Conservation (phyloP, 2,888 invertebrate genomes). For the Caenorhabditis japonica region DNA sequence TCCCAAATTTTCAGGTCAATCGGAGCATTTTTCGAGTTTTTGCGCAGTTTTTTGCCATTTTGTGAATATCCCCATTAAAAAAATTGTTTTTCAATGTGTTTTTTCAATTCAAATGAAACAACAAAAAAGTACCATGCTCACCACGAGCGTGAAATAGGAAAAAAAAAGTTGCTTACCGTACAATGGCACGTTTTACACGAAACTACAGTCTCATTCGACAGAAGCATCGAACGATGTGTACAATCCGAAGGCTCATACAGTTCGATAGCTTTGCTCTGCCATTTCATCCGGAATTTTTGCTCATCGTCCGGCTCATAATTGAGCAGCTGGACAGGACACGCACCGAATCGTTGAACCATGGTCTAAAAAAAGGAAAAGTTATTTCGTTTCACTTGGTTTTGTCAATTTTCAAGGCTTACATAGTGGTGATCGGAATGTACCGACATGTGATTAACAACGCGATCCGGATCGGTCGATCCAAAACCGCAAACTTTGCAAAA, state of each 20-base stretch:
- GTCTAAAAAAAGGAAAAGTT: constrained; percentile 5
- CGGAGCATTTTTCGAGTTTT: too few relatives aligned
- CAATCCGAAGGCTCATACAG: constrained; percentile 44
- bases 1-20: too few relatives aligned
- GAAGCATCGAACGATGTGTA: constrained; percentile 44
- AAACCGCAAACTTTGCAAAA: constrained; percentile 53
- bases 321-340: constrained; percentile 16
- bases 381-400: not conserved
- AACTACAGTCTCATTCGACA: constrained; percentile 24
- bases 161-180: constrained; percentile 13
- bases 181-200: constrained; percentile 52
- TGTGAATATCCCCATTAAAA: too few relatives aligned
- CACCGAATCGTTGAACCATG: constrained; percentile 18
- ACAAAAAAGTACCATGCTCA: too few relatives aligned
- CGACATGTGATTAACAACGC: constrained; percentile 6
- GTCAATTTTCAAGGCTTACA: not conserved
- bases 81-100: too few relatives aligned
- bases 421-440: not conserved
- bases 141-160: too few relatives aligned
- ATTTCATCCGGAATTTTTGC: not conserved
- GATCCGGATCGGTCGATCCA: constrained; percentile 21
- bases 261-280: not conserved
- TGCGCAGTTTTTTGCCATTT: too few relatives aligned
- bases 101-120: too few relatives aligned
- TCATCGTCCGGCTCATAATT: constrained; percentile 29